Percentiles rank a stretch among this genome's conserved stretches.
Conservation (phyloP, 2,113 vertebrate genomes). For the Meleagris gallopavo region DNA sequence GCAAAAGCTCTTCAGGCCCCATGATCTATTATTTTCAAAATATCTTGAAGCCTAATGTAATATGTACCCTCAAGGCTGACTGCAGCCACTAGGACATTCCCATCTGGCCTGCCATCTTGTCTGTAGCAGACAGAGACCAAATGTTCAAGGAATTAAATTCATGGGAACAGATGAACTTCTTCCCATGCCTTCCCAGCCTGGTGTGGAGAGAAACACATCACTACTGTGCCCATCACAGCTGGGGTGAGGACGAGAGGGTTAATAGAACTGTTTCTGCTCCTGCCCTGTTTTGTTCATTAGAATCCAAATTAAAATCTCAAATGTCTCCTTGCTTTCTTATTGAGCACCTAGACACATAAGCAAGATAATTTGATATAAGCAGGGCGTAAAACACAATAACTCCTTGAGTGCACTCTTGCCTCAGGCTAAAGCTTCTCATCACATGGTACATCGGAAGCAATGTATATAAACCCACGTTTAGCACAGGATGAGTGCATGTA, state of each 20-base stretch:
- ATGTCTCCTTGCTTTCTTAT: background rate
- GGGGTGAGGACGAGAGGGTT: background rate
- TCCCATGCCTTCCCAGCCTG: background rate
- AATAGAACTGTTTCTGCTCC: background rate
- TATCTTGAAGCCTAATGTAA: background rate
- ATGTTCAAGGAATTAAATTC: conserved; percentile 44
- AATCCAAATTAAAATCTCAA: background rate
- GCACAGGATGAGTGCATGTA: background rate
- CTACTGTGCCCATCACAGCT: background rate
- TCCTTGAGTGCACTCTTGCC: background rate
- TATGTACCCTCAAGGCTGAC: conserved; percentile 1
- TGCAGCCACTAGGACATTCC: conserved; percentile 14
- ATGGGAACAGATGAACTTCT: background rate
- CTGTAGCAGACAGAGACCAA: conserved; percentile 26
- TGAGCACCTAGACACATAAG: background rate
- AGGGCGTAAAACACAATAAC: background rate
- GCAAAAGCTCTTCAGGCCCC: background rate
- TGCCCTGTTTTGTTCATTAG: background rate
- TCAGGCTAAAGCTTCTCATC: background rate
- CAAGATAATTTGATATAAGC: background rate
- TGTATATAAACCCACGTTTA: background rate
- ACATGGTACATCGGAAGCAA: background rate
- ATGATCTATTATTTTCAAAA: background rate
- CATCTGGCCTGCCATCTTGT: conserved; percentile 40
- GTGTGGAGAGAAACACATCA: background rate